Percentiles rank a stretch among this genome's conserved stretches.
phyloP scores from a whole-genome alignment of 2,113 vertebrate species.

The Indri indri region DNA sequence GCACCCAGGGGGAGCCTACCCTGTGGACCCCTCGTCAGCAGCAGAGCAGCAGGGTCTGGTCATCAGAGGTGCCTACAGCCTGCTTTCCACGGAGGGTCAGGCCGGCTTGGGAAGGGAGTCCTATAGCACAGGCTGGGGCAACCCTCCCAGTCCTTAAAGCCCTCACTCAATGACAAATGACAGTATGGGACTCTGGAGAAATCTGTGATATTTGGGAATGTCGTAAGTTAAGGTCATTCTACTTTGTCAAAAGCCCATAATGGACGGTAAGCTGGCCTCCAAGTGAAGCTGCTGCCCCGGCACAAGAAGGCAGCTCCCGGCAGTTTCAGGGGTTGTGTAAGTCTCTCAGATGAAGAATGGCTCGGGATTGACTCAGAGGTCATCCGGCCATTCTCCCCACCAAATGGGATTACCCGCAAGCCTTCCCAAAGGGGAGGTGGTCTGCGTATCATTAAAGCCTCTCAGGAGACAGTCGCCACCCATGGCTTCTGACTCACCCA shows the following conservation, averaged over 20 bases:
- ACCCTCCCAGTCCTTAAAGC: neutral
- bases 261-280: neutral
- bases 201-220: conserved; percentile 62
- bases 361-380: neutral
- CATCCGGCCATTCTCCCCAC: neutral
- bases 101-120: neutral
- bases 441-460: neutral
- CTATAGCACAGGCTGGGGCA: neutral
- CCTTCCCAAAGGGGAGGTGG: neutral
- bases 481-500: neutral
- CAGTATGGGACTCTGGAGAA: conserved; percentile 35
- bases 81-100: neutral
- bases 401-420: neutral
- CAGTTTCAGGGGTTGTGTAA: neutral
- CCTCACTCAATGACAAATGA: conserved; percentile 46
- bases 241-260: conserved; percentile 69
- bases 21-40: neutral
- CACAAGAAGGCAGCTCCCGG: neutral
- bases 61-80: neutral
- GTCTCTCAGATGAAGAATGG: conserved; percentile 24
- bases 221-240: conserved; percentile 63
- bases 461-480: neutral
- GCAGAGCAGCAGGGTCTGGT: neutral
- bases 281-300: neutral
- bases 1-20: neutral